phyloP scores from a whole-genome alignment of 2,888 invertebrate species.

The Euclidia mi region DNA sequence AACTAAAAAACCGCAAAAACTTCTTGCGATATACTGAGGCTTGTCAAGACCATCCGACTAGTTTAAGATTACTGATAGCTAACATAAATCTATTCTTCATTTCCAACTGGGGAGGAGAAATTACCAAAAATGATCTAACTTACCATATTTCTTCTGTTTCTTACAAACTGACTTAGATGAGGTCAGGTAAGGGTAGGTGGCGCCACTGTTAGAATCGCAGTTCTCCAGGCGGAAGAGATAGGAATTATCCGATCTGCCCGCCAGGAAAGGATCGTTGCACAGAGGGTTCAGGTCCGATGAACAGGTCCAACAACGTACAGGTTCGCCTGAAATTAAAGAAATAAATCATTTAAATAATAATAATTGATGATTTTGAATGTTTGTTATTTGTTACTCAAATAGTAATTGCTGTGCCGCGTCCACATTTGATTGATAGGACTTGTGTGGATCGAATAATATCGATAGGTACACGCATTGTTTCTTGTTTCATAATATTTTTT shows the following conservation, averaged over 20 bases:
- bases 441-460: too few relatives aligned
- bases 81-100: too few relatives aligned
- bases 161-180: slow-evolving; percentile 92
- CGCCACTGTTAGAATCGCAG: slow-evolving; percentile 85
- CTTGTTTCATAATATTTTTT: too few relatives aligned
- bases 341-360: background rate
- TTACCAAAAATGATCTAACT: slow-evolving; percentile 64
- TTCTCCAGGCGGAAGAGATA: slow-evolving; percentile 84
- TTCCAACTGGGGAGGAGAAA: too few relatives aligned
- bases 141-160: slow-evolving; percentile 94
- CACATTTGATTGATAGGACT: too few relatives aligned
- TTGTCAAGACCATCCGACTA: too few relatives aligned
- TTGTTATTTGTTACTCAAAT: too few relatives aligned
- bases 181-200: slow-evolving; percentile 83
- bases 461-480: too few relatives aligned
- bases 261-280: slow-evolving; percentile 94
- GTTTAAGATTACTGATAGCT: too few relatives aligned
- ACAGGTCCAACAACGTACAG: slow-evolving; percentile 94
- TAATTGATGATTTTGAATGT: background rate
- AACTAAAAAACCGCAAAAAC: too few relatives aligned
- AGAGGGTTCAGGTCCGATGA: slow-evolving; percentile 92
- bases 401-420: too few relatives aligned
- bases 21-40: too few relatives aligned
- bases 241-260: slow-evolving; percentile 83
- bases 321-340: slow-evolving; percentile 88